Base-by-base conservation (phyloP, 2,797 vertebrate genomes). In the Silurus lanzhouensis region DNA sequence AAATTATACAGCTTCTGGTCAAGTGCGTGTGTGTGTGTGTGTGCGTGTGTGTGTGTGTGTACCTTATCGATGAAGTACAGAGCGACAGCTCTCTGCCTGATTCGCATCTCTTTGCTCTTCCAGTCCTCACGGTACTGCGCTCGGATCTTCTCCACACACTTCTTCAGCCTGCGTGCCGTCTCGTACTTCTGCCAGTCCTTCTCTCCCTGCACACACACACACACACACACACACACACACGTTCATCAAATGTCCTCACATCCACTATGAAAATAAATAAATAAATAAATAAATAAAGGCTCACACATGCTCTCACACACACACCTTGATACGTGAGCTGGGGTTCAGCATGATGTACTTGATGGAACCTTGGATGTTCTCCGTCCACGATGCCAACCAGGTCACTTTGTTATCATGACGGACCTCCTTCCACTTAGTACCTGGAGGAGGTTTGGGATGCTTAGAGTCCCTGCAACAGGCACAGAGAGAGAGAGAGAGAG, bases 121-220 rank as follows among this genome's bases (percentile, higher is more conserved):
- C 98, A 99, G 93, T 99, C 98, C 82, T 99, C 98, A 5, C 96
- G 94, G 91, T 99, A 99, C 20, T 98, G 97, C 76, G 93, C 92
- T 87, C 98, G 94, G 90, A 99, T 96, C 75, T 96, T 97, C 86
- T 98, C 97, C 87, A 99, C 98, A 7, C 96, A 97, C 80, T 97
- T 97, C 93, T 99, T 99, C 89, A 99, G 92, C 83, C 96, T 93
- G 70, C 98, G 96, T 63, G 98, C 98, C 0, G 95, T 99, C 94
- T 99, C 98, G 0, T 99, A 99, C 91, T 99, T 99, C 93, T 99
- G 98, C 98, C 98, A 99, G 87, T 99, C 98, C 89, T 99, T 99
- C 92, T 99, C 98, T 70, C 98, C 98, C 98, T 99, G 93, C 44
- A 68, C 15, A 31, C 12, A 22, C 38, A n/a, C 19, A 46, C 68